phyloP scores from a whole-genome alignment of 2,113 vertebrate species.

The Chaenogobius annularis region DNA sequence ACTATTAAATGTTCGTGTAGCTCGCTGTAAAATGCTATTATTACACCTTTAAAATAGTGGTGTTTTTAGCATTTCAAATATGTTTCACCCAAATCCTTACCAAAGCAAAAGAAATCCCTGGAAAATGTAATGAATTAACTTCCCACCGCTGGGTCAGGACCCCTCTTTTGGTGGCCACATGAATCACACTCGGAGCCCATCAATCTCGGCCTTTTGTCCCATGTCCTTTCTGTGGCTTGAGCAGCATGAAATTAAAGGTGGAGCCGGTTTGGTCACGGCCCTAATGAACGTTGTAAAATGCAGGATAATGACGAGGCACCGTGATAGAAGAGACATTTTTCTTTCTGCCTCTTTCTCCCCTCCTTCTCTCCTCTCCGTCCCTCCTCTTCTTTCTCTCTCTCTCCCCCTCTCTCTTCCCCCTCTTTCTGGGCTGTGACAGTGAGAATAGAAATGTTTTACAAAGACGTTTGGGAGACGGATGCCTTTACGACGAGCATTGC shows the following conservation, averaged over 20 bases:
- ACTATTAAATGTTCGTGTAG: too few species aligned
- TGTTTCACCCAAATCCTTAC: too few species aligned
- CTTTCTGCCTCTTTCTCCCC: slow-evolving; percentile 41
- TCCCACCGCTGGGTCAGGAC: neutral
- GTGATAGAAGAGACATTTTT: slow-evolving; percentile 71
- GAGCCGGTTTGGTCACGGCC: slow-evolving; percentile 58
- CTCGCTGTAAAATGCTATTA: too few species aligned
- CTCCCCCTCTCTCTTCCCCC: slow-evolving; percentile 26
- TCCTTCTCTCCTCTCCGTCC: slow-evolving; percentile 8
- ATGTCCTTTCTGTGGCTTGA: slow-evolving; percentile 71
- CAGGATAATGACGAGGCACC: slow-evolving; percentile 65
- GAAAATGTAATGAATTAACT: neutral
- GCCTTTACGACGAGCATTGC: slow-evolving; percentile 3
- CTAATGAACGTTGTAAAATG: slow-evolving; percentile 73
- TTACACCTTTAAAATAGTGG: too few species aligned
- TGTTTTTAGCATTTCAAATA: too few species aligned
- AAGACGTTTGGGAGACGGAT: neutral
- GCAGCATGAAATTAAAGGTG: slow-evolving; percentile 80
- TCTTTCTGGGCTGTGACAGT: slow-evolving; percentile 8
- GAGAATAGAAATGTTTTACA: slow-evolving; percentile 11
- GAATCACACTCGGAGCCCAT: slow-evolving; percentile 54
- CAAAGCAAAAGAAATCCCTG: too few species aligned
- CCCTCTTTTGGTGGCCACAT: slow-evolving; percentile 24
- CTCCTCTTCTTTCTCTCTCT: slow-evolving; percentile 20
- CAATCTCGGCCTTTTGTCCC: slow-evolving; percentile 75